phyloP scores from a whole-genome alignment of 1,140 invertebrate species.

The Laodelphax striatellus region DNA sequence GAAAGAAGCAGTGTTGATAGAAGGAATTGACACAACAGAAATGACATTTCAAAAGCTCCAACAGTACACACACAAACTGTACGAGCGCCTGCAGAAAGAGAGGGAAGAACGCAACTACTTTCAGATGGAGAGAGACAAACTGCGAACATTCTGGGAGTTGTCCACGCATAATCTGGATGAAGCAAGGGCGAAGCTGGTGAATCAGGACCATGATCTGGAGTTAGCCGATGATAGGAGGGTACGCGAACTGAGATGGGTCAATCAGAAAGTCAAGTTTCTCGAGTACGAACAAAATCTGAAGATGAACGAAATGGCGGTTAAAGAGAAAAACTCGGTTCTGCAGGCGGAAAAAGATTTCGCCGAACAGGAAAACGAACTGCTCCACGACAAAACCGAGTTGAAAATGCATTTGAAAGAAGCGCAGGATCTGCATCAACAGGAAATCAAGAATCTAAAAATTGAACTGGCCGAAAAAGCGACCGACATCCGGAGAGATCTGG shows the following conservation, averaged over 20 bases:
- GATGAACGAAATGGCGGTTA: background rate
- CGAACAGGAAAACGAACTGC: conserved; percentile 58
- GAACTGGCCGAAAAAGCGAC: conserved; percentile 50
- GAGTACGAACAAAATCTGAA: conserved; percentile 1
- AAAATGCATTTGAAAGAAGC: conserved; percentile 61
- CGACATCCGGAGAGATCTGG: conserved; percentile 57
- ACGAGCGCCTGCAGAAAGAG: conserved; percentile 42
- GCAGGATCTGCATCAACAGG: conserved; percentile 50
- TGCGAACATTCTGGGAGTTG: conserved; percentile 45
- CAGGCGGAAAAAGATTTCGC: conserved; percentile 58
- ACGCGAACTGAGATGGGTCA: background rate
- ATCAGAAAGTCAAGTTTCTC: background rate
- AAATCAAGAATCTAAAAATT: conserved; percentile 47
- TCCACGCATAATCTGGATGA: conserved; percentile 41
- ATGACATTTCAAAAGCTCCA: conserved; percentile 45
- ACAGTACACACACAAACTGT: conserved; percentile 37
- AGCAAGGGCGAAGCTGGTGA: conserved; percentile 35
- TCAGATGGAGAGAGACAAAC: conserved; percentile 44
- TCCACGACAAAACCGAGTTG: conserved; percentile 64
- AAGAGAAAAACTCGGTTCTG: conserved; percentile 61
- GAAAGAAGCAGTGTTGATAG: conserved; percentile 29
- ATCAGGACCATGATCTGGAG: background rate
- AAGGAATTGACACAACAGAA: conserved; percentile 43
- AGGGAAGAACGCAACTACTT: conserved; percentile 46
- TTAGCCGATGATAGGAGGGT: background rate